Base-by-base conservation (phyloP, 2,888 invertebrate genomes). In the Ophonus ardosiacus region DNA sequence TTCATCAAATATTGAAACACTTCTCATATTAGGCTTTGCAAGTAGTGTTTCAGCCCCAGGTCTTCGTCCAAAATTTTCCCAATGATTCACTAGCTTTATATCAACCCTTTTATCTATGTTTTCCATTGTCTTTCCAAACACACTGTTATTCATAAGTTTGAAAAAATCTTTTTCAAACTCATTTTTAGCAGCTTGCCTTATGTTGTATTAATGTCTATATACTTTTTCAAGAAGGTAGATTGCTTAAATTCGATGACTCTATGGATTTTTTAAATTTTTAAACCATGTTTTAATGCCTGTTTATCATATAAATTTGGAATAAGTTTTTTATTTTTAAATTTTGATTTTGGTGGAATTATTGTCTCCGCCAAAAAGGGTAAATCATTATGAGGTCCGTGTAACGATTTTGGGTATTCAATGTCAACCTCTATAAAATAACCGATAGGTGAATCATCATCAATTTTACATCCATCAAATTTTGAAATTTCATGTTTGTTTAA, bases 161-260 rank as follows among this genome's bases (percentile, higher is more conserved):
- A 87, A 90, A 57, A 82, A 71, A 56, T 59, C 88, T 85, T 63
- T 63, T 21, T 63, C 61, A 83, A 88, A 87, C 87, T 31, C 31
- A 5, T 31, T 31, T 5, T 31, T 31, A 4, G 31, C 31, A 1
- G 31, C 5, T 5, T 31, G 88, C 82, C 90, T 81, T 38, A 79
- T 61, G 88, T 74, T 6, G 89, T 91, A 87, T 91, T 92, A 82
- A 90, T 85, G 56, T 90, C 89, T 61, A 91, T 90, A 85, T 91
- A 91, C 81, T 86, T 80, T 86, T 90, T 87, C 10, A 91, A 85
- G 89, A 90, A 91, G 5, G 88, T 85, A 63, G 87, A 88, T 88
- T 91, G 90, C 38, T 89, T 87, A 87, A 91, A 91, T 87, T 89
- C 87, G 84, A 90, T 86, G n/a, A 89, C 86, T 85, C 89, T 86